Conservation (phyloP, 2,113 vertebrate genomes). For the Oceanodroma tethys region DNA sequence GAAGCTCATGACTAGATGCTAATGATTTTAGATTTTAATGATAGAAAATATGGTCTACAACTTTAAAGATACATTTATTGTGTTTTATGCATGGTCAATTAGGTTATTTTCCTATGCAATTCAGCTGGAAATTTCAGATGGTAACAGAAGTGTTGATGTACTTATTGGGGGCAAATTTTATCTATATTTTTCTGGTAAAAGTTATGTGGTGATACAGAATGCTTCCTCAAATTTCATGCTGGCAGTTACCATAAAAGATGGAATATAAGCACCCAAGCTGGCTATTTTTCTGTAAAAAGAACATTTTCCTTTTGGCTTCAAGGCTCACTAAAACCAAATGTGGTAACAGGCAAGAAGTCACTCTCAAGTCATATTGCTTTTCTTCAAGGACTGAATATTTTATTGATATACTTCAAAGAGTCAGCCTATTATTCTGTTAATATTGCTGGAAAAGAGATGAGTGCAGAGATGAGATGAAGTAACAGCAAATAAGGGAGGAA, state of each 20-base stretch:
- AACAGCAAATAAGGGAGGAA: neutral
- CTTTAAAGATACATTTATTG: neutral
- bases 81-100: neutral
- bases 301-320: neutral
- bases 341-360: neutral
- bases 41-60: neutral
- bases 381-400: neutral
- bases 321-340: neutral
- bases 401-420: neutral
- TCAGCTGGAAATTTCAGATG: neutral
- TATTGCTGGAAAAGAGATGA: neutral
- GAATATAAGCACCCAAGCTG: neutral
- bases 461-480: neutral
- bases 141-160: neutral
- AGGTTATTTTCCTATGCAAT: neutral
- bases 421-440: neutral
- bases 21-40: neutral
- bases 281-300: neutral
- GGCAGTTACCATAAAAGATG: neutral
- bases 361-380: neutral
- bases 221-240: neutral
- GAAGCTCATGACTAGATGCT: neutral
- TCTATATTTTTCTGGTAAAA: neutral
- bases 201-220: neutral
- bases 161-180: neutral